A percentile compares a stretch with the other conserved stretches of the same genome.
Conservation (phyloP, 2,888 invertebrate species). For the Ellobium chinense region DNA sequence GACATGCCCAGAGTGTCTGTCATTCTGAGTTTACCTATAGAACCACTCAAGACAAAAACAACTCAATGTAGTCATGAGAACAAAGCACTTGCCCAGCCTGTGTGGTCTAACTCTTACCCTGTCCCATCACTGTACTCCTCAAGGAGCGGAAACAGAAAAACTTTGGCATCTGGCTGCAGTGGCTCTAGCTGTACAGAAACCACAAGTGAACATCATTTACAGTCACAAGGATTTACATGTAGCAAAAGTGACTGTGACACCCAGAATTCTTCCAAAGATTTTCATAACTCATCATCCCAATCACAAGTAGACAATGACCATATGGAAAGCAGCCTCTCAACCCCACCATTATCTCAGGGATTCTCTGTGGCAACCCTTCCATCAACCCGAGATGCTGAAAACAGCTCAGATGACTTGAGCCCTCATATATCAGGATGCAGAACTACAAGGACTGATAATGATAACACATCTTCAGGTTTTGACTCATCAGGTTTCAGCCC, state of each 20-base stretch:
- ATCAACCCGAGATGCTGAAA: background rate
- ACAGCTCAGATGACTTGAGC: background rate
- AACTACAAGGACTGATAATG: background rate
- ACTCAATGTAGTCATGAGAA: background rate
- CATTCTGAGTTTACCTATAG: conserved; percentile 26
- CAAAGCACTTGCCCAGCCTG: background rate
- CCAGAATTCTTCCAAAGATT: too few relatives aligned
- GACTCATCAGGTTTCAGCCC: conserved; percentile 15
- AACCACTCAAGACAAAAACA: background rate
- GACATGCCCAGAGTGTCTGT: conserved; percentile 18
- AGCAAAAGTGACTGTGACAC: background rate
- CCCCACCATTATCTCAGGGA: conserved; percentile 17
- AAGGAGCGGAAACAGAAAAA: too few relatives aligned
- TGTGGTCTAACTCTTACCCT: background rate
- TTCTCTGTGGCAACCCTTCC: background rate
- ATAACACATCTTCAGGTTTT: background rate
- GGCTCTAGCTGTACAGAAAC: too few relatives aligned
- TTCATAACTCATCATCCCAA: background rate
- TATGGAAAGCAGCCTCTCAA: background rate
- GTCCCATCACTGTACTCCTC: too few relatives aligned
- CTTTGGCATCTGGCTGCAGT: too few relatives aligned
- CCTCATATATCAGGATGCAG: background rate
- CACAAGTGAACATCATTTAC: background rate
- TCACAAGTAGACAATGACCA: background rate
- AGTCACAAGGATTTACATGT: background rate